Conservation (phyloP, 2,888 invertebrate genomes). For the Latheticus oryzae region DNA sequence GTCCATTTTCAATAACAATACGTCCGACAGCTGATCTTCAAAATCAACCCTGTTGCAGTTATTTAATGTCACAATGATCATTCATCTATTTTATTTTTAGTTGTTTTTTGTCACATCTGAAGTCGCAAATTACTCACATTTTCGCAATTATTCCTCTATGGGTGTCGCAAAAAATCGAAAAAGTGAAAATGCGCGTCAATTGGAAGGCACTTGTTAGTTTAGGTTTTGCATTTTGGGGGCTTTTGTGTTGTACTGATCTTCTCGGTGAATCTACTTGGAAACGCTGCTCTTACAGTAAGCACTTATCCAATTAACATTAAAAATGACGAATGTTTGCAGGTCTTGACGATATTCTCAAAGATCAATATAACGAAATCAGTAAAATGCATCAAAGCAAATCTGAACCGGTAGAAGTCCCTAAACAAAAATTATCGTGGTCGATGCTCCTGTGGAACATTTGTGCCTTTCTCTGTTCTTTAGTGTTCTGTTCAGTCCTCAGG, state of each 20-base stretch:
- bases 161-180: conserved; percentile 18
- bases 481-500: conserved; percentile 30
- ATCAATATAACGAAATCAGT: conserved; percentile 14
- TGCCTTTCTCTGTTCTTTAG: conserved; percentile 33
- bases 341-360: conserved; percentile 19
- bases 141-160: too few relatives aligned
- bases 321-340: conserved; percentile 6
- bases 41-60: background rate
- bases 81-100: conserved; percentile 11
- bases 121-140: too few relatives aligned
- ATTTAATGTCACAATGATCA: background rate
- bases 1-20: conserved; percentile 12
- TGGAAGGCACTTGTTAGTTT: conserved; percentile 36
- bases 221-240: conserved; percentile 30
- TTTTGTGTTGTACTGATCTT: conserved; percentile 27
- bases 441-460: conserved; percentile 32
- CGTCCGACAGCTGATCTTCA: conserved; percentile 21
- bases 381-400: background rate
- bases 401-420: background rate
- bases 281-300: conserved; percentile 30
- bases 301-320: background rate
- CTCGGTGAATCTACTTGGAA: conserved; percentile 37
- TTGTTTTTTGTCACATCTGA: conserved; percentile 31
- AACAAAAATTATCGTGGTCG: conserved; percentile 21
- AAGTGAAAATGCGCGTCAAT: conserved; percentile 25